Conservation (phyloP, 2,888 invertebrate species). For the Eilema caniola region DNA sequence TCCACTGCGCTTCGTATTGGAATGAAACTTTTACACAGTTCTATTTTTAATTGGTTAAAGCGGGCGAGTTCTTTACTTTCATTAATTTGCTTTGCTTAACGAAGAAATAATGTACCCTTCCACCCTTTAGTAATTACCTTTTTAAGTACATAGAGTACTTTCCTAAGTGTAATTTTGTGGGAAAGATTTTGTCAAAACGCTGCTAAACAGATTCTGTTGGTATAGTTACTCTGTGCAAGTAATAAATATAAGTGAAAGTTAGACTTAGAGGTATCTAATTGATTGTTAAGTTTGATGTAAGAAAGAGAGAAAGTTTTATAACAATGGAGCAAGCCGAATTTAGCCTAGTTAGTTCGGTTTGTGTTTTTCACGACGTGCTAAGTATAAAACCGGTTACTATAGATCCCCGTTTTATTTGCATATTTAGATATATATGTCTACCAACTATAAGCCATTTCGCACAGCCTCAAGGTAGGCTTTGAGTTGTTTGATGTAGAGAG, state of each 20-base stretch:
- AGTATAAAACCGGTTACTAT: no score
- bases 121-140: constrained; percentile 1
- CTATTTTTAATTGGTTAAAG: constrained; percentile 59
- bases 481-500: constrained; percentile 41
- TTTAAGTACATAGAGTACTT: neutral
- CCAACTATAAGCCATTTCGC: constrained; percentile 10
- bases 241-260: neutral
- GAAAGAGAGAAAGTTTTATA: no score
- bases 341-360: no score
- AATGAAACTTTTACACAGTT: constrained; percentile 50
- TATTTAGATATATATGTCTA: neutral
- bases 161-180: neutral
- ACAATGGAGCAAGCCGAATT: no score
- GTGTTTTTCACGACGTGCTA: no score
- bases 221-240: neutral
- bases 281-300: no score
- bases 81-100: constrained; percentile 55
- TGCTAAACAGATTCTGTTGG: neutral
- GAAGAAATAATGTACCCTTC: constrained; percentile 29
- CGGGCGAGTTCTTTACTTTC: constrained; percentile 45
- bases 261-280: no score
- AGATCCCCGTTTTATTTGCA: neutral
- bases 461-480: constrained; percentile 15
- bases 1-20: constrained; percentile 35
- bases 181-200: neutral